These are phyloP conservation scores for Masnerella sp. DNA, from an alignment of 2,888 invertebrate species.

Conservation along the genomic window DNA sequence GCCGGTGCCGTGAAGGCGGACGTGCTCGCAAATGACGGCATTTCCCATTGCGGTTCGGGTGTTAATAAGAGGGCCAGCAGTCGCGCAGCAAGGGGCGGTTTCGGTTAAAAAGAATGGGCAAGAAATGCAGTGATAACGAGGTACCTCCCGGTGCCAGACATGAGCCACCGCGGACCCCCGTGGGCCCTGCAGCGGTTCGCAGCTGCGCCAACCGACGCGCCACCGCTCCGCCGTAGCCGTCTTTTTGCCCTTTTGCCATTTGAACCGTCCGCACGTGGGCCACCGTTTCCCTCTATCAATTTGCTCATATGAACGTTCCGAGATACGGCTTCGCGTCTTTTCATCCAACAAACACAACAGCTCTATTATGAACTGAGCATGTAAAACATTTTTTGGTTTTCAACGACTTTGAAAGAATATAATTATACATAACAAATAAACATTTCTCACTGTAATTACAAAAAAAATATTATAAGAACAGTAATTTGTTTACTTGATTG, in stretches of 20 bases:
- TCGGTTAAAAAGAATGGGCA: slow-evolving; percentile 62
- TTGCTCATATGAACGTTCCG: slow-evolving; percentile 69
- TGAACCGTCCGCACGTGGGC: slow-evolving; percentile 65
- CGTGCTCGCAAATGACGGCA: slow-evolving; percentile 64
- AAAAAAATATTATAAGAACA: no score
- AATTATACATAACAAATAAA: no score
- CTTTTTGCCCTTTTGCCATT: slow-evolving; percentile 71
- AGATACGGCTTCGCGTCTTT: no score
- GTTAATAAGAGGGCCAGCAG: slow-evolving; percentile 58
- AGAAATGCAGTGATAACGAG: slow-evolving; percentile 75
- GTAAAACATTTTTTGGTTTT: no score
- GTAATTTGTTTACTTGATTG: no score
- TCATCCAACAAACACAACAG: no score
- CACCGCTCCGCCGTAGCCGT: no score
- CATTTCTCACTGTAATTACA: no score
- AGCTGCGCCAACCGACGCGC: slow-evolving; percentile 55
- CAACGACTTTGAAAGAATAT: no score
- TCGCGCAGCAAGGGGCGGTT: slow-evolving; percentile 61
- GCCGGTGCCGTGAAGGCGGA: no score
- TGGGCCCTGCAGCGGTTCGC: slow-evolving; percentile 63
- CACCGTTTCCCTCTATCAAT: slow-evolving; percentile 53
- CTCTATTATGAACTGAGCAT: no score
- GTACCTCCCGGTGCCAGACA: slow-evolving; percentile 66
- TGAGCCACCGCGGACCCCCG: slow-evolving; percentile 57
- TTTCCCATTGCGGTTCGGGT: slow-evolving; percentile 65